Base-by-base conservation (phyloP, 2,113 vertebrate genomes). In the Myodes glareolus region DNA sequence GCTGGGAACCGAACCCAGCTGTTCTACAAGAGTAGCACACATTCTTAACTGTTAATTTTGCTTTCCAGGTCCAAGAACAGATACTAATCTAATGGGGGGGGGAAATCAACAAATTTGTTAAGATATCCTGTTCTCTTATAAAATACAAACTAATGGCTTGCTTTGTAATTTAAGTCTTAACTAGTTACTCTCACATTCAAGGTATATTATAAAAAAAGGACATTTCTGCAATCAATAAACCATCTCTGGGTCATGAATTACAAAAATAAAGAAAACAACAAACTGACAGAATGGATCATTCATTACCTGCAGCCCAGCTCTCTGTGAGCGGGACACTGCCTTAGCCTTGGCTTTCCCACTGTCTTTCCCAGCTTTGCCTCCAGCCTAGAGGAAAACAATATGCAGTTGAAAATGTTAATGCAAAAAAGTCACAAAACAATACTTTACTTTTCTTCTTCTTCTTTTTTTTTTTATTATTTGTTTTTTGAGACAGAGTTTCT, bases 291-390 rank as follows among this genome's bases (percentile, higher is more conserved):
- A 0, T 2, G 5, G 3, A 36, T 6, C 68, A 55, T 0, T 55
- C 47, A 45, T 67, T 98, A 99, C 99, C 99, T 99, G 99, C 97
- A 99, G 98, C 42, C 99, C 99, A 7, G 99, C 99, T 97, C 99
- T 99, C 98, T 99, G 99, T 5, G 99, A 99, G 97, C 99, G 99
- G 0, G 99, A 99, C 94, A 99, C 99, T 0, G 99, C 99, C 98
- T 99, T 99, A 0, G 99, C 99, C 98, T 99, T 99, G 96, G 99
- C 99, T 98, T 99, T 99, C 96, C 99, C 99, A 31, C 99, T 99
- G 99, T 99, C 99, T 97, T 99, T 99, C 97, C 99, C 99, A 97
- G 99, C 99, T 98, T 99, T 99, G 82, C 99, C 99, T 85, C 99
- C 99, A 99, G 99, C 99, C 99, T 99, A 98, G 27, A 42, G 5